Conservation (phyloP, 2,113 vertebrate species). For the Drymodes brunneopygia region DNA sequence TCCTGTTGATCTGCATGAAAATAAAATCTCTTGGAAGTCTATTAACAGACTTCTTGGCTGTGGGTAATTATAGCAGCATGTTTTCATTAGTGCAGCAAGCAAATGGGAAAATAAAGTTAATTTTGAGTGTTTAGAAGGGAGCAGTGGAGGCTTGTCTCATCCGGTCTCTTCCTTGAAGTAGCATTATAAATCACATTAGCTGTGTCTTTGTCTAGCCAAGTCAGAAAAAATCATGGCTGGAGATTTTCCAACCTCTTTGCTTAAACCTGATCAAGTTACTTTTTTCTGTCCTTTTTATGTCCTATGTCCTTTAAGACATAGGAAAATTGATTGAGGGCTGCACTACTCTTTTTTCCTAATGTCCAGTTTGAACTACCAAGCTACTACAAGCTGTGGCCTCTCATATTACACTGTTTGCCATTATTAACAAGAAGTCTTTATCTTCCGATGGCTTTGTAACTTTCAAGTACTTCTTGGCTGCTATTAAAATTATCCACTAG, state of each 20-base stretch:
- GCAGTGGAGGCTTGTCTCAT: not conserved
- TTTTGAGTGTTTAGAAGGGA: not conserved
- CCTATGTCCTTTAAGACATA: not conserved
- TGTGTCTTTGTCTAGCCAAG: not conserved
- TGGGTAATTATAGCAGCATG: not conserved
- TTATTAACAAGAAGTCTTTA: not conserved
- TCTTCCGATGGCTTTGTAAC: not conserved
- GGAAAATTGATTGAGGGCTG: not conserved
- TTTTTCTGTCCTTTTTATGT: too few relatives aligned
- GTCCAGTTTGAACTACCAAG: not conserved
- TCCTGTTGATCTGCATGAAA: not conserved
- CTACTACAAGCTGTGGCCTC: not conserved
- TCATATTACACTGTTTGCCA: not conserved
- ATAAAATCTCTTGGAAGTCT: not conserved
- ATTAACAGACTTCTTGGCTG: not conserved
- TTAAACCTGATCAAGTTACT: not conserved
- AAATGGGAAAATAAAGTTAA: not conserved
- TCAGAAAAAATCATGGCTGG: not conserved
- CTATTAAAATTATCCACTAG: not conserved
- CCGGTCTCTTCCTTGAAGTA: not conserved
- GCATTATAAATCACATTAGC: not conserved
- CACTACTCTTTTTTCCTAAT: not conserved
- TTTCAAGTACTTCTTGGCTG: not conserved
- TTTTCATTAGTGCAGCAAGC: not conserved
- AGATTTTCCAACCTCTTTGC: not conserved